These are phyloP conservation scores for Palythoa caribaeorum DNA, from an alignment of 92 coral and sea anemone species.

Conservation along the genomic window DNA sequence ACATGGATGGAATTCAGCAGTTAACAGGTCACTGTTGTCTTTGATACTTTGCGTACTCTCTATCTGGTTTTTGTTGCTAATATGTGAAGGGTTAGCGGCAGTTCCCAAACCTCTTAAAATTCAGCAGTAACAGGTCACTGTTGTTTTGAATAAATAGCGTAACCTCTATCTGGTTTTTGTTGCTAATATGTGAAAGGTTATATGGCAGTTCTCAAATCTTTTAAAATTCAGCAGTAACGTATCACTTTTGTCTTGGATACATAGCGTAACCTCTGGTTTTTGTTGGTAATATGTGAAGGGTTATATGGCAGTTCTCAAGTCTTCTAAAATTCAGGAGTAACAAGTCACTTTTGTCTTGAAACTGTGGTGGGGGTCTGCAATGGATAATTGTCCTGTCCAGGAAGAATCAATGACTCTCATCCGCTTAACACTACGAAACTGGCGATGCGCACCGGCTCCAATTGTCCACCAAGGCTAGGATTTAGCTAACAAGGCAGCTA, in stretches of 20 bases:
- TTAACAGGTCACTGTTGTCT: conserved; percentile 7
- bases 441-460: too few relatives aligned
- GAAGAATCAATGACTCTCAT: too few relatives aligned
- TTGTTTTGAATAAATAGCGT: neutral
- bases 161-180: neutral
- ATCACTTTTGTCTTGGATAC: neutral
- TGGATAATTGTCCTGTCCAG: too few relatives aligned
- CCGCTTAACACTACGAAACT: too few relatives aligned
- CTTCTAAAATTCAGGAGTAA: neutral
- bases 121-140: conserved; percentile 18
- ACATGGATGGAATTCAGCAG: neutral
- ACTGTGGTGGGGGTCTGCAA: too few relatives aligned
- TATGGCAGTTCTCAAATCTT: neutral
- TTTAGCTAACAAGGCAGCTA: too few relatives aligned
- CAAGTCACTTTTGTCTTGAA: neutral
- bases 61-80: neutral
- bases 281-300: neutral
- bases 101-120: neutral
- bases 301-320: too few relatives aligned
- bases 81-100: neutral
- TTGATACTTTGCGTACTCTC: neutral
- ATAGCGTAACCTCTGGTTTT: neutral
- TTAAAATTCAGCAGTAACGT: neutral
- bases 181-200: neutral
- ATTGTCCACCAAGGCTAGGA: too few relatives aligned